These are phyloP conservation scores for crab-eating macaque (Macaca fascicularis) DNA, from an alignment of 2,113 vertebrate species.

Conservation along the genomic window T2T-MFA8v1.1 NC_088379.1:26495501-26496000, in stretches of 20 bases:
- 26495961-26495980: background rate
- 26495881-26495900: background rate
- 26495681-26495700: background rate
- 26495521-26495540: background rate
- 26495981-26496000: background rate
- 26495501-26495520: background rate
- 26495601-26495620: background rate
- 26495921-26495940: background rate
- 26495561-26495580: background rate
- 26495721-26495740: background rate
- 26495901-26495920: conserved; percentile 12
- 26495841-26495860: background rate
- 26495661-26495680: background rate
- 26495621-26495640: background rate
- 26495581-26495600: background rate
- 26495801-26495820: background rate
- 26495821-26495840: background rate
- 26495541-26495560: background rate
- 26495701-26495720: background rate
- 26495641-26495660: background rate
- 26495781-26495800: background rate
- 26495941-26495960: background rate
- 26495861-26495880: background rate
- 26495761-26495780: background rate
- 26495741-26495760: background rate